Conservation (phyloP, 1,140 invertebrate species). For the Octopus bimaculoides region DNA sequence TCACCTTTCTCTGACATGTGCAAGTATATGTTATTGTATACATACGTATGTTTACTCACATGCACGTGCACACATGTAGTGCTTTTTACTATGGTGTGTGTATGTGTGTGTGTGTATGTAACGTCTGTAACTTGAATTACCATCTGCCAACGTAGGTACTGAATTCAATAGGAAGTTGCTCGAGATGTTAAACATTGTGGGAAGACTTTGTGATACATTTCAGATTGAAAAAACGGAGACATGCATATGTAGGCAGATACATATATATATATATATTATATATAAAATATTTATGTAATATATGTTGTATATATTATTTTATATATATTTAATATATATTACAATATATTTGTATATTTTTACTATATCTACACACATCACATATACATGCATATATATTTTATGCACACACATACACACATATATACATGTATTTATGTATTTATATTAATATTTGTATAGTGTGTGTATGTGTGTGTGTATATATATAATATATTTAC, state of each 20-base stretch:
- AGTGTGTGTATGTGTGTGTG: no score
- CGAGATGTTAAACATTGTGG: no score
- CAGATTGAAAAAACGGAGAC: background rate
- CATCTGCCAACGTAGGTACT: no score
- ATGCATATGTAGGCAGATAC: background rate
- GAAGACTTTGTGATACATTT: no score
- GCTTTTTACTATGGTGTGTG: background rate
- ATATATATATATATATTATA: slow-evolving; percentile 4
- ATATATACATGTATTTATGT: background rate
- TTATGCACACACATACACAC: background rate
- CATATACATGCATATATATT: background rate
- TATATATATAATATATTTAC: no score
- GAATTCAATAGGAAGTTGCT: no score
- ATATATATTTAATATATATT: no score
- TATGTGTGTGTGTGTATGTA: background rate
- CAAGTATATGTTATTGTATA: background rate
- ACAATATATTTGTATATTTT: no score
- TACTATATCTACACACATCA: no score
- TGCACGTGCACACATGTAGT: background rate
- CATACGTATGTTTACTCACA: background rate
- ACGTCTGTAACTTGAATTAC: no score
- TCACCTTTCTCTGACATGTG: background rate
- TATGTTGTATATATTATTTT: no score
- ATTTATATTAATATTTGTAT: background rate
- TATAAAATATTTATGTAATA: background rate